Percentiles rank a stretch among this genome's conserved stretches.
Evolutionary conservation across 2,888 invertebrate species (phyloP).

Genomic region (Rotaria macrura): DNA sequence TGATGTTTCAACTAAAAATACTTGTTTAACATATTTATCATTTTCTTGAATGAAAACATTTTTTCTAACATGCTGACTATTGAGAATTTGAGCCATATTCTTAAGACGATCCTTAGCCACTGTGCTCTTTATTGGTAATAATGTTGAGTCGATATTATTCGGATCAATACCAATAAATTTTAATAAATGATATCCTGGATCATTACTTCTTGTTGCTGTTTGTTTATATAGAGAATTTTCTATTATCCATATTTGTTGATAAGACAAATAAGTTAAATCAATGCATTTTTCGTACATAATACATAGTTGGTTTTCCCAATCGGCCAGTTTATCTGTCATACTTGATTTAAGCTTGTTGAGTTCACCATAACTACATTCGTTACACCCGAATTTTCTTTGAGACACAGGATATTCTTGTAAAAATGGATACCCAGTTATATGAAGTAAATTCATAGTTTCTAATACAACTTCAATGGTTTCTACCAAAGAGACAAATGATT

Average conservation of each 20-base stretch:
- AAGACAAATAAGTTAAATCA: slow-evolving; percentile 7
- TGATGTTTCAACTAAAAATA: background rate
- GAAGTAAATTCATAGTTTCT: background rate
- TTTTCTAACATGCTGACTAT: background rate
- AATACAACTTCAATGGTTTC: background rate
- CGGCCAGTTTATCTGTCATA: background rate
- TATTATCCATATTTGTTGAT: background rate
- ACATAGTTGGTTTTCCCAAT: background rate
- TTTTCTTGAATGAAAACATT: background rate
- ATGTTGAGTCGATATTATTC: background rate
- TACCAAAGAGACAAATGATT: background rate
- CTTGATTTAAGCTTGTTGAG: background rate
- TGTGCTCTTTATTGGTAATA: background rate
- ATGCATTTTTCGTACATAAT: background rate
- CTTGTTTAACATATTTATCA: background rate
- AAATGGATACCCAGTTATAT: background rate
- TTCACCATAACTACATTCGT: background rate
- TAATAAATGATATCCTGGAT: background rate
- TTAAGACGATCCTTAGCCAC: background rate
- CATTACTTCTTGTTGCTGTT: background rate
- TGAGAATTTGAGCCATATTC: background rate
- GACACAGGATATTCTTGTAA: background rate
- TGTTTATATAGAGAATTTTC: background rate
- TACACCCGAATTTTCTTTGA: background rate
- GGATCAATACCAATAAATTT: background rate